phyloP scores from a whole-genome alignment of 2,113 vertebrate species.

The Odocoileus hemionus region DNA sequence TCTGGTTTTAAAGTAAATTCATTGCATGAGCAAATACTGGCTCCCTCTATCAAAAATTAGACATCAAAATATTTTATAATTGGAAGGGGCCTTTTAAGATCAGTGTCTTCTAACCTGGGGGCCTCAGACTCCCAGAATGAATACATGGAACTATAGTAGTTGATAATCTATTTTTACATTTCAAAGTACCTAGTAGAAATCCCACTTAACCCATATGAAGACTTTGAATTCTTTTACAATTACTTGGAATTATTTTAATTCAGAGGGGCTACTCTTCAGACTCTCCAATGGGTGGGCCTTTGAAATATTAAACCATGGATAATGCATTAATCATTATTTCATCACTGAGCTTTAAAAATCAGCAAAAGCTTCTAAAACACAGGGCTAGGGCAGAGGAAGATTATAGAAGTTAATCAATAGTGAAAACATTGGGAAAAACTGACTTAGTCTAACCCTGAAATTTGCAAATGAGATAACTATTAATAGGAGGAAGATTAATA shows the following conservation, averaged over 20 bases:
- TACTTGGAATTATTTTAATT: not conserved
- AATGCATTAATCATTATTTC: constrained; percentile 10
- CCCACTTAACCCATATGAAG: not conserved
- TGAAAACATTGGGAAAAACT: not conserved
- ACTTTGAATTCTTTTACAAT: not conserved
- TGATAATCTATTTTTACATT: not conserved
- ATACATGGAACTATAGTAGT: not conserved
- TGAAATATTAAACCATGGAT: not conserved
- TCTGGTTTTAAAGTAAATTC: constrained; percentile 11
- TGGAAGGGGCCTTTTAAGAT: not conserved
- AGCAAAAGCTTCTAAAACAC: not conserved
- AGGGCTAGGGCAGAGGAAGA: not conserved
- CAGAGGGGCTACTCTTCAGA: not conserved
- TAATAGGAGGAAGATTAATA: not conserved
- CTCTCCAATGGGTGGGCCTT: not conserved
- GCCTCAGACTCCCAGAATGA: not conserved
- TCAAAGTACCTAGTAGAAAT: not conserved
- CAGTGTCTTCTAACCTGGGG: not conserved
- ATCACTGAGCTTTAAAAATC: not conserved
- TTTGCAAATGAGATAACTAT: not conserved
- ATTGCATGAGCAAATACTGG: not conserved
- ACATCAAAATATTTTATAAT: not conserved
- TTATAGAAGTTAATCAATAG: not conserved
- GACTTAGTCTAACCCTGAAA: not conserved
- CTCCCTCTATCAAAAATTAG: not conserved